Evolutionary conservation across 1,140 invertebrate species (phyloP), one percentile per base, ranked within the genome.

Genomic region (Drosophila sulfurigaster): DNA sequence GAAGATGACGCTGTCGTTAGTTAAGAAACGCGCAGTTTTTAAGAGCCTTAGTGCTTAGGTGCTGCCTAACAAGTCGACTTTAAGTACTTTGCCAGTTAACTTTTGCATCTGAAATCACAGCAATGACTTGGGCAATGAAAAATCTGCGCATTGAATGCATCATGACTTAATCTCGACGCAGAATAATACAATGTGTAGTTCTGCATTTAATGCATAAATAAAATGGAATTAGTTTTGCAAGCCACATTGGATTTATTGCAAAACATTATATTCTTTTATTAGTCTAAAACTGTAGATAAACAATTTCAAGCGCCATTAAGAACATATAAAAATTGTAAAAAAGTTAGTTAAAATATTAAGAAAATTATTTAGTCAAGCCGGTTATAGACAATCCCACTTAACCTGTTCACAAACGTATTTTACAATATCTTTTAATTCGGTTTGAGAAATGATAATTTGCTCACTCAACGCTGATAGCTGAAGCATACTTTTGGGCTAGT

Each of bases 1-100:
- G 63, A 67, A 89, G 85, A 88, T 85, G 85, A 88, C 71, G 81
- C 71, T 89, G 81, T 85, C 80, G 78, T 89, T 88, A 88, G 83
- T 72, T 67, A 38, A 83, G 85, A 82, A 83, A 75, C 67, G 83
- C 83, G 72, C 70, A 88, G 68, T 82, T 82, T 72, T 79, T 75
- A 78, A 46, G 45, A 56, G 58, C 58, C 59, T 46, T n/a, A 8
- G 38, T 52, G 60, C 51, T 64, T 49, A 43, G 43, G 63, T 75
- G 59, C 28, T 52, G 51, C 46, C 79, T 81, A 82, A 82, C 80
- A 82, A 82, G 80, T 82, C 69, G 65, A 65, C 49, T 80, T 85
- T 74, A 74, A 81, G 81, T 85, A 83, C 68, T 72, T 57, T 52
- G 56, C 71, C 38, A 62, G 71, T 63, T 64, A 63, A 63, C 10